These are phyloP conservation scores for Drosophila koepferae DNA, from an alignment of 2,888 invertebrate species.

Conservation along the genomic window DNA sequence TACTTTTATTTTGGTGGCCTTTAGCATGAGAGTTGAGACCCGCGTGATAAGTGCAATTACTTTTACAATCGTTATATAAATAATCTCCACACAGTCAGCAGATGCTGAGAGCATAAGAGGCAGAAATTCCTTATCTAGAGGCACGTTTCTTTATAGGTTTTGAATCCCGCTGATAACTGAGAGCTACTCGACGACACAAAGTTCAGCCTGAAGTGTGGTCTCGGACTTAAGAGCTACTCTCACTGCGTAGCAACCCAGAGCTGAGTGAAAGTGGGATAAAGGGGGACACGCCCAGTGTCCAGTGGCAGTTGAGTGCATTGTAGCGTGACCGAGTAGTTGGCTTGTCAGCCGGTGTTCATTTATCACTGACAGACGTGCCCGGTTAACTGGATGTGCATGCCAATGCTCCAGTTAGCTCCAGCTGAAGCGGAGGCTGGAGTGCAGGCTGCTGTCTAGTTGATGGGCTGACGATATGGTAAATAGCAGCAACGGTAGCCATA, in stretches of 20 bases:
- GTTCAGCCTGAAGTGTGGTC: conserved; percentile 26
- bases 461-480: conserved; percentile 42
- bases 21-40: conserved; percentile 2
- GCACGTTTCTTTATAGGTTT: conserved; percentile 13
- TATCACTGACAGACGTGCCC: conserved; percentile 64
- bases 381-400: conserved; percentile 31
- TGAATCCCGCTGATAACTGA: conserved; percentile 34
- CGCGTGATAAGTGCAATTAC: conserved; percentile 28
- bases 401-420: conserved; percentile 16
- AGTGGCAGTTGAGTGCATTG: conserved; percentile 45
- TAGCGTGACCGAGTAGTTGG: conserved; percentile 42
- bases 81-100: conserved; percentile 13
- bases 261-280: not conserved
- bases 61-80: conserved; percentile 27
- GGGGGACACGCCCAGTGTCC: not conserved
- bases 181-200: conserved; percentile 29
- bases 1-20: conserved; percentile 4
- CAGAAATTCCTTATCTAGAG: conserved; percentile 25
- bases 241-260: not conserved
- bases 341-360: conserved; percentile 56
- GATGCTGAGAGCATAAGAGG: conserved; percentile 16
- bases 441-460: conserved; percentile 16
- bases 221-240: conserved; percentile 23
- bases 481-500: conserved; percentile 15
- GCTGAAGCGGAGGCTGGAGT: conserved; percentile 2